Conservation (phyloP, 2,888 invertebrate species). For the Pristionchus maxplancki region DNA sequence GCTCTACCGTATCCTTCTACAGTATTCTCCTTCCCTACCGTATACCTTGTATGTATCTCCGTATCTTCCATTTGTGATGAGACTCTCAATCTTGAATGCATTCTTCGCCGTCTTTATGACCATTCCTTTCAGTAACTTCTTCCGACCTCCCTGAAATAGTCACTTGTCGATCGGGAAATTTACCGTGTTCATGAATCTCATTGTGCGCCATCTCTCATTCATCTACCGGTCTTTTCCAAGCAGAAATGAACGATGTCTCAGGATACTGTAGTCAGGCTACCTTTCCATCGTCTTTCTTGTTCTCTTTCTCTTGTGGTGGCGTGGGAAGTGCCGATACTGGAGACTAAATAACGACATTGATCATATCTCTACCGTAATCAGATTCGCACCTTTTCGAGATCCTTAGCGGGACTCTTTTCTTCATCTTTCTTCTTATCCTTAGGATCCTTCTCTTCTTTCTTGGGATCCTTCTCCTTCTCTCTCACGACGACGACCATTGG, state of each 20-base stretch:
- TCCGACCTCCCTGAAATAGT: background rate
- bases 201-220: background rate
- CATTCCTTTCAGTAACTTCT: background rate
- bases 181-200: background rate
- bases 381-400: background rate
- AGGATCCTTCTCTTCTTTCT: background rate
- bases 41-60: constrained; percentile 39
- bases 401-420: background rate
- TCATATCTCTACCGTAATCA: background rate
- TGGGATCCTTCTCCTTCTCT: background rate
- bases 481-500: too few species aligned
- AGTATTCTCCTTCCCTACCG: background rate
- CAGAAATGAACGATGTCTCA: too few species aligned
- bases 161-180: background rate
- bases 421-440: too few species aligned
- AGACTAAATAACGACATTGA: background rate
- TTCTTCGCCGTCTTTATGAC: background rate
- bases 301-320: background rate
- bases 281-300: background rate
- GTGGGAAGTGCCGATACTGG: background rate
- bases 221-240: background rate
- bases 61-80: background rate
- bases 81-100: background rate
- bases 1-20: background rate
- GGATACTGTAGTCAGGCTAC: background rate